Base-by-base conservation (phyloP, 2,113 vertebrate genomes). In the Holacanthus passer region DNA sequence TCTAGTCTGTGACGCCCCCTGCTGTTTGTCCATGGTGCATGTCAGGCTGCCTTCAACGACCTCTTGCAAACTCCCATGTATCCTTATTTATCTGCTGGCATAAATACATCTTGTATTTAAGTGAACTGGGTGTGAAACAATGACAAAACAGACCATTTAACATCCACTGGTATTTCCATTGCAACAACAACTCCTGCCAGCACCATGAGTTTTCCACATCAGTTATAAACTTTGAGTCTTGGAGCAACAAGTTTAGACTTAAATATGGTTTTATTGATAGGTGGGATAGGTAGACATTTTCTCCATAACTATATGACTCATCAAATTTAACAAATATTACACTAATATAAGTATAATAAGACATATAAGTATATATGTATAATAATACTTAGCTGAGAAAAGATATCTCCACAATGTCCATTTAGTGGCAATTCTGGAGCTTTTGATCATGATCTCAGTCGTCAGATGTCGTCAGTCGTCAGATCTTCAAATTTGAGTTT, bases 1-100 rank as follows among this genome's bases (percentile, higher is more conserved):
- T 48, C 22, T 82, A 66, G 84, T 84, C 82, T 92, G 53, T 88
- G 65, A 41, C 81, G 65, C 91, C 91, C 78, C 77, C 91, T 93
- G 89, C 77, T 87, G 89, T 70, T 83, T 9, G 31, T 7, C 5
- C 31, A 24, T 0, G 7, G 59, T 41, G 27, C 14, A 37, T 10
- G 7, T 43, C 7, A 22, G 32, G 60, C 8, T 69, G 19, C 20
- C 0, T 65, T 78, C 19, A 76, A 8, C 0, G 43, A 2, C 16
- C 32, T 9, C 11, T 27, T 0, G 7, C 43, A 37, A 66, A 37
- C 19, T n/a, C 3, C 0, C 20, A 12, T 31, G n/a, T n/a, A n/a
- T n/a, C n/a, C n/a, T n/a, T n/a, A n/a, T n/a, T n/a, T 11, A 17
- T 52, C 43, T 45, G 17, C 1, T 14, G 19, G 22, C 16, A 22